These are phyloP conservation scores for Acinonyx jubatus DNA, from an alignment of 2,113 vertebrate genomes.

Conservation along the genomic window DNA sequence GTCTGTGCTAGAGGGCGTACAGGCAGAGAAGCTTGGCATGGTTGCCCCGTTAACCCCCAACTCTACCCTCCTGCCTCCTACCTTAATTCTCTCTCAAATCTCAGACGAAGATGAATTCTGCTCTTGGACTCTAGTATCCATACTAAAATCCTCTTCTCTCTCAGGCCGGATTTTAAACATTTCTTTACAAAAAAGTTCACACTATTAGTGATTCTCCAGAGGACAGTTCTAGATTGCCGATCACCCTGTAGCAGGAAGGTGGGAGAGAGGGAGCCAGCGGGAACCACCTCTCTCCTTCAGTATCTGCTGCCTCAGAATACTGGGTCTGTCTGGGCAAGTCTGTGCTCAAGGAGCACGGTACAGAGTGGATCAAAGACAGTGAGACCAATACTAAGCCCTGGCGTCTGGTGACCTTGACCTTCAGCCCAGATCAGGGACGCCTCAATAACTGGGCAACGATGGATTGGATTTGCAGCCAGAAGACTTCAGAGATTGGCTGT, in stretches of 20 bases:
- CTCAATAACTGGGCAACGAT: not conserved
- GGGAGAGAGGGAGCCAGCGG: fast-evolving
- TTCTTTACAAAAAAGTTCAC: not conserved
- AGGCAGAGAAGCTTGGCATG: no score
- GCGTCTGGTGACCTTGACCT: not conserved
- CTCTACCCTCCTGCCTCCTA: not conserved
- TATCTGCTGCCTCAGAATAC: not conserved
- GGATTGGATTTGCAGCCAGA: not conserved
- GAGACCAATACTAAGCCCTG: not conserved
- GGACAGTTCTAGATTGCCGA: not conserved
- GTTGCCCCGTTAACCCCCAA: fast-evolving
- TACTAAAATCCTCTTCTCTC: not conserved
- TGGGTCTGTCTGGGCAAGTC: not conserved
- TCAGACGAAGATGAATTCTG: not conserved
- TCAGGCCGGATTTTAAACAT: not conserved
- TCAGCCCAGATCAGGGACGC: not conserved
- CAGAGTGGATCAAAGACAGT: not conserved
- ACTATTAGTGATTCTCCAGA: not conserved
- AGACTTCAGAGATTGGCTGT: not conserved
- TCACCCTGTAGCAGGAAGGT: no score
- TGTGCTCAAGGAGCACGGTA: not conserved
- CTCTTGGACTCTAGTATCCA: no score
- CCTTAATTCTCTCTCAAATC: not conserved
- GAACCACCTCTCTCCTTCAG: not conserved
- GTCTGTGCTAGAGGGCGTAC: no score